These are phyloP conservation scores for Myotis myotis DNA, from an alignment of 2,797 vertebrate species.

Conservation along the genomic window DNA sequence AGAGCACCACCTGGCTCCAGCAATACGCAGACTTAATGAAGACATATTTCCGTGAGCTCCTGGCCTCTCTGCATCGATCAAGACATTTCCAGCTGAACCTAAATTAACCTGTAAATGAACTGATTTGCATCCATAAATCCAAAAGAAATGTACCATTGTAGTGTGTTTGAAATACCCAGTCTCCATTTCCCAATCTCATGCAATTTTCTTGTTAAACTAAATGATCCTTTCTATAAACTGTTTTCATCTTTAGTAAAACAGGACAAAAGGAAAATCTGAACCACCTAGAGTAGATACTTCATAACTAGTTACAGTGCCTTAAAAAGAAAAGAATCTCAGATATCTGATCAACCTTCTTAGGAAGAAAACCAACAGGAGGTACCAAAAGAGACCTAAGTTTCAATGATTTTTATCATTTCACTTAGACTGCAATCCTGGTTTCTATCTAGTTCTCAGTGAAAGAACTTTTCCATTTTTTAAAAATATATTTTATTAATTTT, in stretches of 20 bases:
- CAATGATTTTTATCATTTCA: neutral
- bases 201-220: conserved; percentile 56
- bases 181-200: conserved; percentile 15
- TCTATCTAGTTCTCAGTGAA: conserved; percentile 6
- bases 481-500: too few species aligned
- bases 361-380: conserved; percentile 18
- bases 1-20: conserved; percentile 10
- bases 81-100: conserved; percentile 42
- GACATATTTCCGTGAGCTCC: conserved; percentile 23
- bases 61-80: conserved; percentile 43
- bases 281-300: neutral
- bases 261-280: conserved; percentile 19
- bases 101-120: conserved; percentile 66
- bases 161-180: neutral
- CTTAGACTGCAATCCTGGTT: neutral
- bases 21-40: conserved; percentile 62
- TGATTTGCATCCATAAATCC: conserved; percentile 46
- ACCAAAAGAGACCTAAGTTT: neutral
- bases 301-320: conserved; percentile 29
- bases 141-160: conserved; percentile 39
- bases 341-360: conserved; percentile 2
- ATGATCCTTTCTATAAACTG: conserved; percentile 6
- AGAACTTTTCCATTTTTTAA: neutral
- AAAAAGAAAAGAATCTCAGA: conserved; percentile 16
- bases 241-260: conserved; percentile 57